These are phyloP conservation scores for Aegypius monachus DNA, from an alignment of 2,113 vertebrate genomes.

Conservation along the genomic window DNA sequence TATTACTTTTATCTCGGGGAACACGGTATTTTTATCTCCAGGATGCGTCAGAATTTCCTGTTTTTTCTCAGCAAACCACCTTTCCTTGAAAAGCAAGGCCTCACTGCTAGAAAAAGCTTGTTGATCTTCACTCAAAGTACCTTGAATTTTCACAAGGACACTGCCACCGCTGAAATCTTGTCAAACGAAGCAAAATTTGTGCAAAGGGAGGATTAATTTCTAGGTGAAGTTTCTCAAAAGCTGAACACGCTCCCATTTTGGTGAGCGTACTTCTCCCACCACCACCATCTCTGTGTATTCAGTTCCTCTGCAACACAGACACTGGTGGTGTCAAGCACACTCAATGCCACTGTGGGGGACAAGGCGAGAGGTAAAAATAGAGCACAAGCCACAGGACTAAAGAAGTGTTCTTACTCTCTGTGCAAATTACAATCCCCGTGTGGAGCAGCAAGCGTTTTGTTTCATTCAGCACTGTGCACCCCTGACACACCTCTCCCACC, in stretches of 20 bases:
- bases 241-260: background rate
- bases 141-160: background rate
- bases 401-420: background rate
- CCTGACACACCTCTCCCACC: background rate
- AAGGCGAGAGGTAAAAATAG: background rate
- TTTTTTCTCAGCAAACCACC: background rate
- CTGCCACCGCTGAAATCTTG: background rate
- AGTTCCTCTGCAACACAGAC: background rate
- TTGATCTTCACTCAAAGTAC: background rate
- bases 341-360: accelerated
- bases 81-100: background rate
- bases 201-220: background rate
- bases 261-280: background rate
- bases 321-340: background rate
- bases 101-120: background rate
- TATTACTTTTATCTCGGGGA: slow-evolving; percentile 45
- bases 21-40: slow-evolving; percentile 30
- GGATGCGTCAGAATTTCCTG: slow-evolving; percentile 42
- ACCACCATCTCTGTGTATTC: background rate
- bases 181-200: background rate
- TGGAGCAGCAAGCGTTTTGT: background rate
- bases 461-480: background rate
- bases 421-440: background rate
- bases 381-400: background rate
- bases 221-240: background rate